Evolutionary conservation across 2,113 vertebrate species (phyloP).

Genomic region (Siniperca chuatsi): DNA sequence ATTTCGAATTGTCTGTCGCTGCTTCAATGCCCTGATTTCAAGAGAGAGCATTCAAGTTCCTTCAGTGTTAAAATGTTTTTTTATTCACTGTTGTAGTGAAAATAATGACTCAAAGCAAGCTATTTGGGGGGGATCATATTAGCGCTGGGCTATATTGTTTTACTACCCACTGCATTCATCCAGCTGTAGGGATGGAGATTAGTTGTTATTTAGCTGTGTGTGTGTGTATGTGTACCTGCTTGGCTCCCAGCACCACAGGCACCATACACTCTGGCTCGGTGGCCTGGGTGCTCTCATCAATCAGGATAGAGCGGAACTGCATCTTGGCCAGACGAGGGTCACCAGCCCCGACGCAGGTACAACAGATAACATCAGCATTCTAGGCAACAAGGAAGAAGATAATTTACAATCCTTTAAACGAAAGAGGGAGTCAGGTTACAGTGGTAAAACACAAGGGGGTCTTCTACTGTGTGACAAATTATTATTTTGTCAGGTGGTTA

Average conservation of each 20-base stretch:
- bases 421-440: background rate
- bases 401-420: background rate
- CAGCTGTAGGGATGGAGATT: background rate
- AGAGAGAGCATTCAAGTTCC: background rate
- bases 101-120: background rate
- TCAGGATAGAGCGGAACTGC: slow-evolving; percentile 99
- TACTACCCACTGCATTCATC: background rate
- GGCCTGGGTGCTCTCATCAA: slow-evolving; percentile 98
- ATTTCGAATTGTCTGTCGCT: background rate
- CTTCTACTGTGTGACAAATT: background rate
- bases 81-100: background rate
- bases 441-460: background rate
- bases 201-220: background rate
- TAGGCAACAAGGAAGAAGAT: slow-evolving; percentile 59
- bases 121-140: background rate
- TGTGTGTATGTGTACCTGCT: slow-evolving; percentile 86
- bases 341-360: slow-evolving; percentile 96
- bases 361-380: slow-evolving; percentile 98
- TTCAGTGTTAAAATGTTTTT: background rate
- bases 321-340: slow-evolving; percentile 97
- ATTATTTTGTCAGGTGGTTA: background rate
- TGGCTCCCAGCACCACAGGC: slow-evolving; percentile 95
- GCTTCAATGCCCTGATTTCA: background rate
- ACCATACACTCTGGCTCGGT: slow-evolving; percentile 99
- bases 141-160: background rate